These are phyloP conservation scores for Bucco capensis DNA, from an alignment of 2,113 vertebrate genomes.

Conservation along the genomic window DNA sequence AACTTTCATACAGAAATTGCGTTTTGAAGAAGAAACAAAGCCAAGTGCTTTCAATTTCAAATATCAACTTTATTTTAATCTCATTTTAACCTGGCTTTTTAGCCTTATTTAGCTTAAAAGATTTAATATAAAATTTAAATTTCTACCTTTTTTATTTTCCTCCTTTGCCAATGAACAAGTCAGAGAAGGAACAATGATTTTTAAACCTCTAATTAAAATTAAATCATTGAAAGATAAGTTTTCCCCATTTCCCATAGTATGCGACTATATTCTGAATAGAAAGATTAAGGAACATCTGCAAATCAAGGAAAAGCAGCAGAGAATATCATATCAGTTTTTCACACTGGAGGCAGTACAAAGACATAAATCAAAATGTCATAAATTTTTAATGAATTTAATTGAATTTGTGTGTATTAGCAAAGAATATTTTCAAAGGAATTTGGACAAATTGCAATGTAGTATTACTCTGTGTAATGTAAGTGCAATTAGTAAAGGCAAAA, in stretches of 20 bases:
- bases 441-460: not conserved
- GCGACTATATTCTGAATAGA: not conserved
- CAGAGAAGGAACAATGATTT: not conserved
- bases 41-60: not conserved
- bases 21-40: not conserved
- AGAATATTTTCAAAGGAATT: not conserved
- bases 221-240: not conserved
- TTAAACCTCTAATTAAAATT: not conserved
- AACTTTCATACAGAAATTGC: not conserved
- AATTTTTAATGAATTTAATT: too few relatives aligned
- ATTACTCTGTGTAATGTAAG: not conserved
- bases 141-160: not conserved
- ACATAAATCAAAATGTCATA: not conserved
- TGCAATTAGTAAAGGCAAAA: not conserved
- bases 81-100: not conserved
- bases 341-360: not conserved
- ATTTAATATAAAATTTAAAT: not conserved
- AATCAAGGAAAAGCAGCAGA: not conserved
- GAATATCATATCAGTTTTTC: not conserved
- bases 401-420: not conserved
- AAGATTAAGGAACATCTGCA: not conserved
- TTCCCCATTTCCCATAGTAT: not conserved
- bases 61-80: not conserved
- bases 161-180: not conserved
- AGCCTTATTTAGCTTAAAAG: not conserved